phyloP scores from a whole-genome alignment of 1,140 invertebrate species.

The Drusus annulatus region DNA sequence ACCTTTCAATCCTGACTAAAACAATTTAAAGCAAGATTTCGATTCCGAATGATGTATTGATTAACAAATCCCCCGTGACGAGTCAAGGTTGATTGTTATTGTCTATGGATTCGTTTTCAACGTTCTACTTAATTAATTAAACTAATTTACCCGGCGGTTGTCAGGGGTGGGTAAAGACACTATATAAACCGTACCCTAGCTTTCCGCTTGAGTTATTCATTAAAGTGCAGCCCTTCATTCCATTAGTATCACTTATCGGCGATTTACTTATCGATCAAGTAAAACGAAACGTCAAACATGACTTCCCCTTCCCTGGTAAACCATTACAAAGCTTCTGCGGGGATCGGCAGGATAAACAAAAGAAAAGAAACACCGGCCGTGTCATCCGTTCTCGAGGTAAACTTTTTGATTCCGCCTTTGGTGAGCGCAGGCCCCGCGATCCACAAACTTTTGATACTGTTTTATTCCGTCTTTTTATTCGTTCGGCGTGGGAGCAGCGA shows the following conservation, averaged over 20 bases:
- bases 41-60: too few species aligned
- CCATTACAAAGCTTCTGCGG: background rate
- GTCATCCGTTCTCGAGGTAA: constrained; percentile 18
- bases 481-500: constrained; percentile 21
- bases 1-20: too few species aligned
- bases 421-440: background rate
- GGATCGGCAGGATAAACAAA: constrained; percentile 8
- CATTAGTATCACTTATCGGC: background rate
- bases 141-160: too few species aligned
- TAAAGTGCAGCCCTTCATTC: background rate
- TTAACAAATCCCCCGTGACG: too few species aligned
- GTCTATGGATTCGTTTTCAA: too few species aligned
- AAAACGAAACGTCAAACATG: constrained; percentile 10
- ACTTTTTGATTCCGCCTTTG: constrained; percentile 19
- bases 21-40: too few species aligned
- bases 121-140: too few species aligned
- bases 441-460: constrained; percentile 33
- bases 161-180: too few species aligned
- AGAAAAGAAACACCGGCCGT: constrained; percentile 22
- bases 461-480: constrained; percentile 29
- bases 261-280: background rate
- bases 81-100: too few species aligned
- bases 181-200: too few species aligned
- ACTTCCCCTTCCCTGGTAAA: background rate
- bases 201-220: background rate